Conservation (phyloP, 1,140 invertebrate species). For the Myzus persicae region DNA sequence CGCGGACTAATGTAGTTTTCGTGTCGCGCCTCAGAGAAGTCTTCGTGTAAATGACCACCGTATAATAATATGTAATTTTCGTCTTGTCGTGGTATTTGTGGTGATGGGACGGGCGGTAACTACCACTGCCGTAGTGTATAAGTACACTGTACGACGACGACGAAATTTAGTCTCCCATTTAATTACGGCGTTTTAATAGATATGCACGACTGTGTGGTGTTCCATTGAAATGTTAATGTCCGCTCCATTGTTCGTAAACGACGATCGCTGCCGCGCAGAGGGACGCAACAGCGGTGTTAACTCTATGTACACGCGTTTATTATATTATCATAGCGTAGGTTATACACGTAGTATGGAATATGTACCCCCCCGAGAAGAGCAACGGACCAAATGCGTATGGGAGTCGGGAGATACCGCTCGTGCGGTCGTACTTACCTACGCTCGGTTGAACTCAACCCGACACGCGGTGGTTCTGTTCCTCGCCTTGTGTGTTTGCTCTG, state of each 20-base stretch:
- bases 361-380: neutral
- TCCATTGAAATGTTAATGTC: conserved; percentile 19
- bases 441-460: neutral
- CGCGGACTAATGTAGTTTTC: conserved; percentile 15
- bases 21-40: neutral
- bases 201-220: neutral
- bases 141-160: neutral
- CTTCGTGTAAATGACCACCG: neutral
- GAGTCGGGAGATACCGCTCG: neutral
- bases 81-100: neutral
- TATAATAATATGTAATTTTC: neutral
- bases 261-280: neutral
- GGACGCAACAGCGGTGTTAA: neutral
- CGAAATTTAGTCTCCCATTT: conserved; percentile 10
- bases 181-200: conserved; percentile 12
- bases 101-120: neutral
- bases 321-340: neutral
- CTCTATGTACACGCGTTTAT: neutral
- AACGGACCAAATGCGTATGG: neutral
- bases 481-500: neutral
- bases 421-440: neutral
- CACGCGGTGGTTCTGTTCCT: neutral
- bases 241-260: conserved; percentile 15
- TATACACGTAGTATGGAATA: too few relatives aligned
- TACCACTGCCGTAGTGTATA: neutral